phyloP scores from a whole-genome alignment of 2,797 vertebrate genomes.

The Leptoclinus maculatus region DNA sequence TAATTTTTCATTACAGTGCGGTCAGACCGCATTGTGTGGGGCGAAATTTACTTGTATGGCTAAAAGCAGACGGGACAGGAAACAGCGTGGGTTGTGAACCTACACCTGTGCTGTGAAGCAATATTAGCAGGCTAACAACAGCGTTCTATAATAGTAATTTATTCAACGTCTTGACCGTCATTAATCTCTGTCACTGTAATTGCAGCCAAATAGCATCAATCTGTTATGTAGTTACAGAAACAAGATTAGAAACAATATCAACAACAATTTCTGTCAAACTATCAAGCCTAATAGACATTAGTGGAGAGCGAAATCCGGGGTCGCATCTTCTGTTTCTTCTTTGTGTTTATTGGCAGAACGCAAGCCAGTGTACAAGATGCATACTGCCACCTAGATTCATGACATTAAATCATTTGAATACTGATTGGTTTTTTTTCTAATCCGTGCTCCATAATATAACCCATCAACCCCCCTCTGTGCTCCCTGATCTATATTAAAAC shows the following conservation, averaged over 20 bases:
- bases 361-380: not conserved
- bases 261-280: not conserved
- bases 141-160: not conserved
- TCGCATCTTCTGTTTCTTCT: not conserved
- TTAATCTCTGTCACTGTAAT: not conserved
- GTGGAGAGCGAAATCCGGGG: not conserved
- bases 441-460: not conserved
- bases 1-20: not conserved
- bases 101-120: not conserved
- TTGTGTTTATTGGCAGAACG: not conserved
- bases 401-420: constrained; percentile 2
- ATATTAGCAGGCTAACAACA: not conserved
- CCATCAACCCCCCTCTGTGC: not conserved
- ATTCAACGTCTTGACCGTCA: not conserved
- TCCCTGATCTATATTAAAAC: constrained; percentile 2
- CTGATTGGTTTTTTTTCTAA: not conserved
- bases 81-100: no score
- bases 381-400: not conserved
- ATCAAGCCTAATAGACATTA: not conserved
- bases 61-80: not conserved
- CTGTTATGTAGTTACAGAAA: not conserved
- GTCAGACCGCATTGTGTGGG: not conserved
- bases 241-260: not conserved
- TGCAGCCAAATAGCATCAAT: not conserved
- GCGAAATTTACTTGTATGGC: fast-evolving